Evolutionary conservation across 2,888 invertebrate species (phyloP), one percentile per base, ranked within the genome.

Genomic region (Zootermopsis nevadensis): DNA sequence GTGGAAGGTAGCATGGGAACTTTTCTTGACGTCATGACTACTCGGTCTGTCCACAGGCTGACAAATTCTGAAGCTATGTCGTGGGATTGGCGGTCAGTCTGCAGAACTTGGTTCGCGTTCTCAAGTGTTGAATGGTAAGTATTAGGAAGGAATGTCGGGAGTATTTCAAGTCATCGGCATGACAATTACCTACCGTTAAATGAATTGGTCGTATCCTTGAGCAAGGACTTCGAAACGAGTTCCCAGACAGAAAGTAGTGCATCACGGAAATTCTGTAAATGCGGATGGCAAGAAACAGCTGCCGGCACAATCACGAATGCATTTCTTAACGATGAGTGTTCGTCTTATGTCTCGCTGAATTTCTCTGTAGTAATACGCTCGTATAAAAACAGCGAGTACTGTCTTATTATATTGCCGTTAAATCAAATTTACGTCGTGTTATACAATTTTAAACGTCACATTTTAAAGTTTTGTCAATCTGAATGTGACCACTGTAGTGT

Each of bases 171-270:
- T 60, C 60, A 60, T 60, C 60, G 27, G 6, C 15, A n/a, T 8
- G 2, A 60, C 60, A 6, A 12, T 2, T 8, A 33, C 69, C 69
- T 31, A 22, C 69, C 33, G 31, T 10, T 69, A 24, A n/a, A 1
- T 69, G 31, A 69, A 69, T 69, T 12, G 31, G 69, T 33, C 8
- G 33, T 69, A 69, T 69, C 69, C 69, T 69, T 69, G 33, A 69
- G 69, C 69, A 69, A 33, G 30, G 33, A 22, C 69, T 60, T 27
- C n/a, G 1, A 6, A 60, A 60, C n/a, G 27, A 69, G 69, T 69
- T 69, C 69, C 33, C 8, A 2, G 19, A 33, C 27, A 6, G n/a
- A 27, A 60, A 60, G 60, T 60, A 27, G 60, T 60, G 60, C 60
- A 60, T 1, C 60, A 60, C 60, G n/a, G 60, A 60, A 10, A 1